Evolutionary conservation across 2,797 vertebrate species (phyloP), one percentile per base, ranked within the genome.

Genomic region (Phrynocephalus guinanensis): DNA sequence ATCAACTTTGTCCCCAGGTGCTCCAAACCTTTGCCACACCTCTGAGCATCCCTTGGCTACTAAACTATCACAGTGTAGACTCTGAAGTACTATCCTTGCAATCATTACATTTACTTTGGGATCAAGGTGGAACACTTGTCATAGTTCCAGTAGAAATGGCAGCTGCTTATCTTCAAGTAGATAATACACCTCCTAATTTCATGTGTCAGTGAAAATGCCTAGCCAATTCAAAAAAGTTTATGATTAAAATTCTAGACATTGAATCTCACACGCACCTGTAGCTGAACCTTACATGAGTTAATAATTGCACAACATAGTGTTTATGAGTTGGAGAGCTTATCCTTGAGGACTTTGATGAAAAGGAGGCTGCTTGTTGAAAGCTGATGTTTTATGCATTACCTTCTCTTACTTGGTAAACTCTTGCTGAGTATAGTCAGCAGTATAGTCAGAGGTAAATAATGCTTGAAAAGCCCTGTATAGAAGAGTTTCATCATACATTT

Each of bases 301-400:
- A 38, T 38, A 86, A 66, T 83, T 56, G 48, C 0, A 18, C 28
- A 80, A 48, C 1, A 1, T 52, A 83, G 68, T 5, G 6, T 18
- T 79, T 68, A 70, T 85, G 77, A 88, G 3, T 75, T 0, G 7
- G 52, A 80, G 73, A 83, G 38, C 50, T 83, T 89, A 83, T 86
- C 80, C 84, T 79, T 38, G 66, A 86, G 84, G 88, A 86, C 71
- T 85, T 81, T 78, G 30, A 38, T 68, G 77, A 88, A 85, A 83
- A 88, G 78, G 75, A 81, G 78, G 56, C 44, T 86, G 50, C 22
- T 83, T 83, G 52, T 86, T 71, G 73, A 73, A n/a, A 83, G 52
- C 79, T 71, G 1, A 81, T 85, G 83, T 89, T 88, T 90, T 84
- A 84, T 89, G 68, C 52, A 3, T 0, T 72, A 13, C 0, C 7